Base-by-base conservation (phyloP, 2,113 vertebrate genomes). In the Coptodon bakossiorum region DNA sequence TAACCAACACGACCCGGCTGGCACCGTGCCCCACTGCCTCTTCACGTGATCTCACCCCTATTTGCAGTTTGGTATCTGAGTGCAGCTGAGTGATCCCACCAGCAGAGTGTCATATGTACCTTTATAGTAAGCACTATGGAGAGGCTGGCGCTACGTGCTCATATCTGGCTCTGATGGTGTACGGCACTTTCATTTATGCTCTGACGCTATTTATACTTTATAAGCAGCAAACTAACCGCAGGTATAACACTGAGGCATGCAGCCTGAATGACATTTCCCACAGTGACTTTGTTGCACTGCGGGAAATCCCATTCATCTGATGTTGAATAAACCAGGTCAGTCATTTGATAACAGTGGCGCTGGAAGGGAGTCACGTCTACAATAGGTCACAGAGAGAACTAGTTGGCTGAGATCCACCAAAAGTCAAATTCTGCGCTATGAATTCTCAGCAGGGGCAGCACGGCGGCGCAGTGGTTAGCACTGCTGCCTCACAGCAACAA, bases 311-410 rank as follows among this genome's bases (percentile, higher is more conserved):
- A 13, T 87, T 89, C 84, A 85, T 91, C 57, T 40, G 88, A 57
- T 81, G 92, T 73, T 81, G 90, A 91, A 93, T 90, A 90, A 95
- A 94, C 86, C 88, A 93, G 92, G 92, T 94, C 92, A 91, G 88
- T 80, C 31, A 85, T 86, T 90, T 89, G 91, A 92, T 90, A 88
- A 92, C 84, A 61, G 34, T 8, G 52, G 88, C 9, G 86, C 90
- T 88, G 5, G 11, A 7, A 91, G 87, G 82, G 80, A 68, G 89
- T 86, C 63, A 84, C 52, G 6, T 40, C 50, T 82, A 52, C 81
- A 88, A 57, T 53, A 84, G 90, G 80, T 90, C 91, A 91, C 27
- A 48, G 36, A 17, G 79, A 86, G 73, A 86, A 29, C n/a, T 1
- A 66, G 34, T 79, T 90, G 88, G 90, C 56, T 79, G 89, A 38